A percentile compares a stretch with the other conserved stretches of the same genome.
Evolutionary conservation across 1,140 invertebrate genomes (phyloP).

Genomic region (Dinothrombium tinctorium): DNA sequence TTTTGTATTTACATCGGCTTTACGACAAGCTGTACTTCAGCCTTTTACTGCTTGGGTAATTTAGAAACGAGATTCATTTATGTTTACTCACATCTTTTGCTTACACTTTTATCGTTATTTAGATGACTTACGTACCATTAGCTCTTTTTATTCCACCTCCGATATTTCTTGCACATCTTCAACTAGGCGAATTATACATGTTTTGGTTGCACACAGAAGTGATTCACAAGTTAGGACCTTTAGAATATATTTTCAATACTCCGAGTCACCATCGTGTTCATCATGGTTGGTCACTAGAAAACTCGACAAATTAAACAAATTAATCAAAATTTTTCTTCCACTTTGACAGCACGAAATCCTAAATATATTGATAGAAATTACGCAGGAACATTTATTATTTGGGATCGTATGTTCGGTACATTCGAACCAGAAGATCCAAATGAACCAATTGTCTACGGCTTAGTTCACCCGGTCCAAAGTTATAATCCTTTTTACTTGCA

Average conservation of each 20-base stretch:
- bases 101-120: not conserved
- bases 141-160: constrained; percentile 58
- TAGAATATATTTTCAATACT: constrained; percentile 65
- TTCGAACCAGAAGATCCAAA: constrained; percentile 32
- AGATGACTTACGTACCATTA: constrained; percentile 64
- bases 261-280: constrained; percentile 70
- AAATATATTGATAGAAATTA: constrained; percentile 41
- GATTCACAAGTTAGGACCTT: constrained; percentile 43
- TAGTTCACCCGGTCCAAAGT: constrained; percentile 47
- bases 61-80: constrained; percentile 12
- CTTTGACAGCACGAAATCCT: constrained; percentile 22
- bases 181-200: constrained; percentile 68
- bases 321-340: not conserved
- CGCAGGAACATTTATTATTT: constrained; percentile 34
- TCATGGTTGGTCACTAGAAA: constrained; percentile 36
- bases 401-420: constrained; percentile 31
- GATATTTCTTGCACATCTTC: constrained; percentile 53
- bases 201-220: constrained; percentile 76
- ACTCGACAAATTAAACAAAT: not conserved
- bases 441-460: constrained; percentile 51
- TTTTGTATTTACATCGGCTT: constrained; percentile 49
- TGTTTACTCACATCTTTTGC: not conserved
- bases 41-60: constrained; percentile 58
- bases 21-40: constrained; percentile 57
- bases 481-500: constrained; percentile 50